These are phyloP conservation scores for Brachionus asplanchnoidis DNA, from an alignment of 1,140 invertebrate genomes.

Conservation along the genomic window DNA sequence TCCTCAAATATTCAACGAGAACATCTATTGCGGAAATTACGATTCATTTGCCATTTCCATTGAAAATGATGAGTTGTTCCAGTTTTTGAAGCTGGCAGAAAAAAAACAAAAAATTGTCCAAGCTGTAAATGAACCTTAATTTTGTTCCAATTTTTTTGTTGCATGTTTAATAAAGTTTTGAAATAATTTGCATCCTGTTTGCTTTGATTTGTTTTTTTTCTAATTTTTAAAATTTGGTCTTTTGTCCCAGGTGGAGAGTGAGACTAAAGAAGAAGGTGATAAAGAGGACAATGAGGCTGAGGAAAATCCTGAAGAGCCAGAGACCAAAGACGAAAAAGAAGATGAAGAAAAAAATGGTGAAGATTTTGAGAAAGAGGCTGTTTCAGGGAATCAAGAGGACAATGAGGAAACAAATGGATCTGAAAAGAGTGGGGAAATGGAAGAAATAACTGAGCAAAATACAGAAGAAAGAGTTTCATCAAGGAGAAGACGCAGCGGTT, in stretches of 20 bases:
- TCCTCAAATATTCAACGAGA: slow-evolving; percentile 87
- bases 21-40: slow-evolving; percentile 73
- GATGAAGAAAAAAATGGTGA: neutral
- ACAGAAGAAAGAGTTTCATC: neutral
- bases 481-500: neutral
- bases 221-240: neutral
- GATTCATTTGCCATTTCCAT: neutral
- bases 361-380: neutral
- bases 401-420: neutral
- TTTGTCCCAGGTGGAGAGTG: neutral
- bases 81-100: slow-evolving; percentile 32
- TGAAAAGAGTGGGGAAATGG: neutral
- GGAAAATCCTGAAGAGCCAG: neutral
- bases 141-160: neutral
- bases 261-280: neutral
- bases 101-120: neutral
- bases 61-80: slow-evolving; percentile 13
- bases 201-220: neutral
- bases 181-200: slow-evolving; percentile 2
- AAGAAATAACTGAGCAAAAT: neutral
- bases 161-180: neutral
- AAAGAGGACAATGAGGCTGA: neutral
- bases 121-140: neutral
- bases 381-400: too few relatives aligned
- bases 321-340: neutral